Conservation (phyloP, 2,797 vertebrate genomes). For the Antennarius maculatus region DNA sequence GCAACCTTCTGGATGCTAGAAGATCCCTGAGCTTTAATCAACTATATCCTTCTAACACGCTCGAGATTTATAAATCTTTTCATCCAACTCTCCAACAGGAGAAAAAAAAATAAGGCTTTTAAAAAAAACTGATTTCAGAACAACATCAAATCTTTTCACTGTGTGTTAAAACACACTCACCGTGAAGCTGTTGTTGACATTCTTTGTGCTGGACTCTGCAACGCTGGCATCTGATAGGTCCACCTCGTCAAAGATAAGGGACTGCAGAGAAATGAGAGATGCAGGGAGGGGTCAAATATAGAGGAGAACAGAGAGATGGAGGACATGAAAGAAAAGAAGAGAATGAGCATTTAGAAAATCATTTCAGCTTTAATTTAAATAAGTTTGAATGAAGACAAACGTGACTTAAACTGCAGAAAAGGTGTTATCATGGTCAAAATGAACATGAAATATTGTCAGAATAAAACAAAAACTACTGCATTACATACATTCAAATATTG, state of each 20-base stretch:
- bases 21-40: too few species aligned
- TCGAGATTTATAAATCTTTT: too few species aligned
- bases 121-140: too few species aligned
- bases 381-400: constrained; percentile 13
- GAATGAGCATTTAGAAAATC: constrained; percentile 17
- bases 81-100: too few species aligned
- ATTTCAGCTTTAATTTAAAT: neutral
- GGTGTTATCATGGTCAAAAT: constrained; percentile 24
- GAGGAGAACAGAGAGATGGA: constrained; percentile 17
- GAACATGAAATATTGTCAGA: constrained; percentile 8
- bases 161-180: constrained; percentile 78
- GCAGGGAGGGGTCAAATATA: neutral
- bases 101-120: too few species aligned
- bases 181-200: constrained; percentile 99
- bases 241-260: constrained; percentile 98
- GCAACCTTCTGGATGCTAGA: too few species aligned
- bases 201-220: constrained; percentile 99
- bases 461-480: constrained; percentile 33
- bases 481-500: constrained; percentile 8
- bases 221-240: constrained; percentile 98
- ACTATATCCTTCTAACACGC: too few species aligned
- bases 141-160: too few species aligned
- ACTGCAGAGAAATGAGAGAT: constrained; percentile 76
- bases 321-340: neutral
- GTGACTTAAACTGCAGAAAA: constrained; percentile 18